Evolutionary conservation across 2,113 vertebrate species (phyloP), one percentile per base, ranked within the genome.

Genomic region (Dasypus novemcinctus): DNA sequence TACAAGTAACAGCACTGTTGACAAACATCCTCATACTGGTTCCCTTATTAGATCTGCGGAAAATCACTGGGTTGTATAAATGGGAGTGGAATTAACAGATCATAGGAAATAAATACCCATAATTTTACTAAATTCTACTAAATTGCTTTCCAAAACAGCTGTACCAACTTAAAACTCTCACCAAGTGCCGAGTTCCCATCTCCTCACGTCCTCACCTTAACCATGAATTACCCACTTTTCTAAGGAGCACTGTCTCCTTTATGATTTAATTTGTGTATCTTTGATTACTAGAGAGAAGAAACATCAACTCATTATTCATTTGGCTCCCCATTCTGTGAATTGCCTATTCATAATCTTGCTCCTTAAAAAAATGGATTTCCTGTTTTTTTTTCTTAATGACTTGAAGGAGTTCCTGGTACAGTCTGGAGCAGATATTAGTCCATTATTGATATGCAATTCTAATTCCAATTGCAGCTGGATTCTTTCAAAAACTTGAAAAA

Each of bases 71-170:
- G n/a, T 68, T 95, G 68, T 95, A 85, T 61, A 92, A 93, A 81
- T 76, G 33, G 31, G 78, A 94, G 54, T 95, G 76, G 64, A 94
- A 96, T 86, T 88, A 72, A 43, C 23, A 79, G 82, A 84, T 93
- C 72, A 54, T 49, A 61, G 78, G 54, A 93, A 57, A 78, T 91
- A 89, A 95, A 95, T 90, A 72, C 88, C 69, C 83, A 33, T 82
- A 54, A 91, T 96, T 97, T 95, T 93, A 68, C 93, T 88, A 93
- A 96, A 93, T 86, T 80, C 74, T 89, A 63, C 87, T 88, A 95
- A 89, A 81, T 81, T 89, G 68, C 54, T 91, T 91, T 91, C 68
- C 46, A 76, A 80, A 92, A 89, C 29, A 95, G 93, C 52, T 89
- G 54, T 86, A 88, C 38, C 23, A 79, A 59, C 72, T 85, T 88